phyloP scores from a whole-genome alignment of 2,888 invertebrate genomes.

The Coelinius sp. region DNA sequence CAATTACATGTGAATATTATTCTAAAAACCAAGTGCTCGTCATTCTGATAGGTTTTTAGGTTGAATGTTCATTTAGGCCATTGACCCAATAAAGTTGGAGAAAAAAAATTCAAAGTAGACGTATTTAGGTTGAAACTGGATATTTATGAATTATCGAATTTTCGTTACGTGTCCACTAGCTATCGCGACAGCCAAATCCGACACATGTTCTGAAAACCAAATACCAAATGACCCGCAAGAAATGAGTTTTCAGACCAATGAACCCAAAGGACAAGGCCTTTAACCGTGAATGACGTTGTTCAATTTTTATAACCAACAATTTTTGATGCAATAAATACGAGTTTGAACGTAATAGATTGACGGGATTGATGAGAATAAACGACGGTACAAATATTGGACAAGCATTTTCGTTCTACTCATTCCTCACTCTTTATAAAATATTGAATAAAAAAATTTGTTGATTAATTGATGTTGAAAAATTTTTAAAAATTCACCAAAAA shows the following conservation, averaged over 20 bases:
- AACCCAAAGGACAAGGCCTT: conserved; percentile 8
- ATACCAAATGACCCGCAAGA: conserved; percentile 30
- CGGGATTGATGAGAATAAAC: background rate
- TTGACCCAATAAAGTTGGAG: background rate
- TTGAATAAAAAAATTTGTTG: too few species aligned
- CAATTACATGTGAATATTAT: background rate
- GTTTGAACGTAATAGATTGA: background rate
- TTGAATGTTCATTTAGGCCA: background rate
- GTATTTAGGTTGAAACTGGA: background rate
- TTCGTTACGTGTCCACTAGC: background rate
- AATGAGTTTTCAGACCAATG: conserved; percentile 17
- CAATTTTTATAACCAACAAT: background rate
- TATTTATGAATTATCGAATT: background rate
- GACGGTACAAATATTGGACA: too few species aligned
- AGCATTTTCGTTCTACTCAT: too few species aligned
- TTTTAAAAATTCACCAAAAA: background rate
- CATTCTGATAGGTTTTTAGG: background rate
- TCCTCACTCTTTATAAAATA: too few species aligned
- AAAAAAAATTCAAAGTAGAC: background rate
- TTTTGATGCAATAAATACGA: background rate
- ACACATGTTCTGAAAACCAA: conserved; percentile 8
- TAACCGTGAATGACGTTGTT: background rate
- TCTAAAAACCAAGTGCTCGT: background rate
- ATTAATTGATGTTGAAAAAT: too few species aligned
- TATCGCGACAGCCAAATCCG: background rate